A percentile compares a stretch with the other conserved stretches of the same genome.
Evolutionary conservation across 2,113 vertebrate species (phyloP).

Genomic region (Neogobius melanostomus): DNA sequence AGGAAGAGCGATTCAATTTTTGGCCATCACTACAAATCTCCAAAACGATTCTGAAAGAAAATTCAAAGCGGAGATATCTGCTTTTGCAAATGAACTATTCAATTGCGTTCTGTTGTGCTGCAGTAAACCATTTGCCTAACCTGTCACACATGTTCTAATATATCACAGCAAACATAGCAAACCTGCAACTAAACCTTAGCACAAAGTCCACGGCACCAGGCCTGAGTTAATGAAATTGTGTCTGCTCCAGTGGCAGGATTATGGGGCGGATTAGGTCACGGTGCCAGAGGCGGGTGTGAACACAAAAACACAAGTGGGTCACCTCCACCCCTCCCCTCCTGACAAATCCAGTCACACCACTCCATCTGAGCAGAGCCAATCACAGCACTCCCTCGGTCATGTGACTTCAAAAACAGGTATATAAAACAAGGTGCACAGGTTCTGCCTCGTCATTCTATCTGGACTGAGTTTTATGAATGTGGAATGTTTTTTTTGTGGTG

Average conservation of each 20-base stretch:
- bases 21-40: no score
- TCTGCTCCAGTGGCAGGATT: slow-evolving; percentile 64
- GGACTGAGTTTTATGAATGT: neutral
- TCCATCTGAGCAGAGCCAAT: slow-evolving; percentile 56
- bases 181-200: no score
- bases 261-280: slow-evolving; percentile 65
- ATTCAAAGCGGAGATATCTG: no score
- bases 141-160: no score
- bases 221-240: slow-evolving; percentile 59
- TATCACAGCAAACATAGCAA: no score
- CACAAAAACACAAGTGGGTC: slow-evolving; percentile 62
- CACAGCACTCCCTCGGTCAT: slow-evolving; percentile 49
- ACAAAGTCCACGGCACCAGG: no score
- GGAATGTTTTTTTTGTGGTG: slow-evolving; percentile 57
- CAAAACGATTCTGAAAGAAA: no score
- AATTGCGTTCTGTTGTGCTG: no score
- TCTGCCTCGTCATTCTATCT: neutral
- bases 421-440: slow-evolving; percentile 38
- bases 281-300: slow-evolving; percentile 41
- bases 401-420: slow-evolving; percentile 72
- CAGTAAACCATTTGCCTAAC: no score
- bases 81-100: no score
- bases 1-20: no score
- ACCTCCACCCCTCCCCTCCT: slow-evolving; percentile 40
- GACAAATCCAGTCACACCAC: slow-evolving; percentile 59